These are phyloP conservation scores for Trissoscelio sp. DNA, from an alignment of 2,888 invertebrate genomes.

Conservation along the genomic window DNA sequence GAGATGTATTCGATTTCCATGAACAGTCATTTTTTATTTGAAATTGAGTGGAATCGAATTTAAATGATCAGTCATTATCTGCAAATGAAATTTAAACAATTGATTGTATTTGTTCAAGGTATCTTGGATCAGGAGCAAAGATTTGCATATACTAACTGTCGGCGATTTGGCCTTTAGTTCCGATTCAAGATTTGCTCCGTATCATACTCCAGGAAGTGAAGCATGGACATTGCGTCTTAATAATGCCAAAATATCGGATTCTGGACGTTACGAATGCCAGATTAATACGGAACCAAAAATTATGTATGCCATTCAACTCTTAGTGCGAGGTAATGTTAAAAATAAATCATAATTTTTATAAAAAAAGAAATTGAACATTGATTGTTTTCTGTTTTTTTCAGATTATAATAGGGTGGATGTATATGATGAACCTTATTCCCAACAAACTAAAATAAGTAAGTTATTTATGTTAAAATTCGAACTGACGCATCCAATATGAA, in stretches of 20 bases:
- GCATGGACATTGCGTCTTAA: slow-evolving; percentile 87
- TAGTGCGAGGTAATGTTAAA: slow-evolving; percentile 85
- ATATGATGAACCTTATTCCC: slow-evolving; percentile 81
- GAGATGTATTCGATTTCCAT: background rate
- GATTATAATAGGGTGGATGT: slow-evolving; percentile 81
- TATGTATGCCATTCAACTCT: slow-evolving; percentile 87
- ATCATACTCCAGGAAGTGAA: slow-evolving; percentile 84
- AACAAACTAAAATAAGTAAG: slow-evolving; percentile 82
- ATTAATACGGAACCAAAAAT: slow-evolving; percentile 90
- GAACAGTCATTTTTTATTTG: slow-evolving; percentile 4
- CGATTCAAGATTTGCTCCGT: slow-evolving; percentile 87
- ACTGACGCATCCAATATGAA: too few relatives aligned
- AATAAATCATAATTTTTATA: slow-evolving; percentile 27
- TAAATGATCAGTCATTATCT: background rate
- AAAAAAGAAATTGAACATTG: background rate
- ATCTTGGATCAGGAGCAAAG: slow-evolving; percentile 89
- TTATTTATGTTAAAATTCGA: too few relatives aligned
- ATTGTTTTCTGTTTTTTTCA: slow-evolving; percentile 71
- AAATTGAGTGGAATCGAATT: background rate
- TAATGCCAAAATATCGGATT: slow-evolving; percentile 86
- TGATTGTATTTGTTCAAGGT: slow-evolving; percentile 84
- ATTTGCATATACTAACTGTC: slow-evolving; percentile 89
- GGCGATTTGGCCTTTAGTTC: slow-evolving; percentile 87
- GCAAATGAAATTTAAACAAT: slow-evolving; percentile 9
- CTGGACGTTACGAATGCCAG: slow-evolving; percentile 90